Evolutionary conservation across 2,113 vertebrate genomes (phyloP), one percentile per base, ranked within the genome.

Genomic region (Phylloscopus whistleri): DNA sequence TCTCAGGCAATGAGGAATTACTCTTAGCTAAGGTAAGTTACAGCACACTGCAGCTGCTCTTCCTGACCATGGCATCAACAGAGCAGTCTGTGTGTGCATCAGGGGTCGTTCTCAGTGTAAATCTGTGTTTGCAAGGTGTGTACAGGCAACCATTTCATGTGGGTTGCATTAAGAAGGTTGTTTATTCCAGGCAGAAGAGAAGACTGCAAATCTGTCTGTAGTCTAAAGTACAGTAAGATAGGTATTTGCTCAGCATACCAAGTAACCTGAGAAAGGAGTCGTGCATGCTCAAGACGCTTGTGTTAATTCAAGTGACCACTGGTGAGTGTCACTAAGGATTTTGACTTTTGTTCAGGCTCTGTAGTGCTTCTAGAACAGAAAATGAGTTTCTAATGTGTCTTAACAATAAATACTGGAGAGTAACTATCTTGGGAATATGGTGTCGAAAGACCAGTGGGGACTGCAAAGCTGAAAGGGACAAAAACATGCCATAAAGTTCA

Each of bases 1-100:
- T 96, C 82, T 95, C 66, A 87, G 86, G 74, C 87, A 93, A 78
- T 11, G 39, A 31, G 80, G 31, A 35, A 90, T 92, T 97, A 90
- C 92, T 97, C 78, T 94, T 94, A 77, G 80, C 62, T 79, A 17
- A 28, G 44, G 62, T 68, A 37, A 76, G 82, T 87, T 93, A 53
- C 18, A 75, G 19, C 16, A 20, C 56, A 5, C 72, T 79, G 91
- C 84, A 96, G 90, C 87, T 94, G 78, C 30, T 41, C 5, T 75
- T 86, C 64, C 90, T 92, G 80, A 91, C 91, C 33, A 1, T 0
- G 9, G 49, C 69, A 70, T 56, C 78, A 84, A 18, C 16, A 69
- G 93, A 95, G 73, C 85, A 51, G 76, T 26, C 72, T 62, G 62
- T 63, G 68, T 62, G 59, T 63, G 68, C 82, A 62, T 80, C 59